Evolutionary conservation across 2,797 vertebrate species (phyloP), one percentile per base, ranked within the genome.

Genomic region (Hydrocynus forskahlii): DNA sequence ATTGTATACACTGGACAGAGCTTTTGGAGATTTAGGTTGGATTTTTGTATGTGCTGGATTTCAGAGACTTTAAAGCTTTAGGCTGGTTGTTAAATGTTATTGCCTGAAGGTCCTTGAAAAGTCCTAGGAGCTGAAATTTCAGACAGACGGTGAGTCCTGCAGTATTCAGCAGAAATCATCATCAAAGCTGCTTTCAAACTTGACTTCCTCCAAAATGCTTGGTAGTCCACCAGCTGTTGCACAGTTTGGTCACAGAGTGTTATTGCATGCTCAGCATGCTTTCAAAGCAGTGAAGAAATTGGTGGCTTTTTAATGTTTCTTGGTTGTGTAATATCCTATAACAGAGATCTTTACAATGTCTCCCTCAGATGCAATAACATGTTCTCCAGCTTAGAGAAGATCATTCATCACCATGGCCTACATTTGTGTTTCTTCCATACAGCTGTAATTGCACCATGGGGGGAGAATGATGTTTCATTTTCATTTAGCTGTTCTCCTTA

Each of bases 401-500:
- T 63, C 52, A 54, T 83, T 54, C 57, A 72, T 83, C 81, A 79
- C 74, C 63, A 69, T 75, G 70, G 40, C 76, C 76, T 76, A 71
- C 63, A 84, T 86, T 83, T 75, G 78, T 81, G 70, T 54, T 73
- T 83, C 60, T 62, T 70, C 23, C 66, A 79, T 79, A 74, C 73
- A 55, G 79, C 63, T 62, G 7, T 84, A 87, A 87, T 84, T 86
- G 83, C 83, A 81, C 82, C 70, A 1, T 57, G 60, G 62, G 84
- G 68, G 82, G 66, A 68, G 75, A 78, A 83, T 54, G 72, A 70
- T 79, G 81, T 76, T 92, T 93, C 89, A 88, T 92, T 94, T 93
- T 93, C 93, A 94, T 94, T 94, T 93, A 95, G 90, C 90, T 79
- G 81, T 87, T 80, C 89, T 88, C 88, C 86, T 90, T 79, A 43